These are phyloP conservation scores for Dryobates pubescens DNA, from an alignment of 2,797 vertebrate genomes.

Conservation along the genomic window DNA sequence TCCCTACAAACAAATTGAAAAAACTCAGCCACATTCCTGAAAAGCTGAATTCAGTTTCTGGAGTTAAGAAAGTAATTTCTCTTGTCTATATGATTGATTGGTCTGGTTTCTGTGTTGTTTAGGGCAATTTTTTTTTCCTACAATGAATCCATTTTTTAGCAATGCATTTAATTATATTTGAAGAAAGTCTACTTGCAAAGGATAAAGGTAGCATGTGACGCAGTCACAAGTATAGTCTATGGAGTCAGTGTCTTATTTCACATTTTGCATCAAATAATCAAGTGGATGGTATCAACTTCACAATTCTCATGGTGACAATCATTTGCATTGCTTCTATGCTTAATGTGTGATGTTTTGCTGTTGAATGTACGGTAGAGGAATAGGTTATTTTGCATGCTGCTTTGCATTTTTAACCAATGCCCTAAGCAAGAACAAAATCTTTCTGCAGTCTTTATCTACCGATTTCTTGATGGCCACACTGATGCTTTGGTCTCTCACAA, in stretches of 20 bases:
- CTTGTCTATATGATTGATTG: neutral
- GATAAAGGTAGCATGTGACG: neutral
- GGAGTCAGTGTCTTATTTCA: neutral
- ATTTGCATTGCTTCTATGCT: neutral
- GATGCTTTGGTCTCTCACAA: constrained; percentile 23
- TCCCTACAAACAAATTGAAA: neutral
- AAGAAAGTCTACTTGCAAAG: neutral
- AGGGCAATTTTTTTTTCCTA: neutral
- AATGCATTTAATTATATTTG: neutral
- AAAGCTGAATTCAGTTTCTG: neutral
- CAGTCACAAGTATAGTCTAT: neutral
- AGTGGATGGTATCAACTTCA: neutral
- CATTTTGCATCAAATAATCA: neutral
- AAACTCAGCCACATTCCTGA: neutral
- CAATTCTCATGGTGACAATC: neutral
- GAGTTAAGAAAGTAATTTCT: neutral
- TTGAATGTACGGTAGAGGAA: neutral
- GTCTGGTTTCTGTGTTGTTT: neutral
- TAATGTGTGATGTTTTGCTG: neutral
- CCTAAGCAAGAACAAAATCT: neutral
- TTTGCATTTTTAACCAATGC: neutral
- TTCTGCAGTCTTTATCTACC: neutral
- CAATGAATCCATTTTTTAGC: neutral
- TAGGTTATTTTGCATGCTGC: neutral
- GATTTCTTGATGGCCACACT: neutral